Base-by-base conservation (phyloP, 2,797 vertebrate species). In the Enoplosus armatus region DNA sequence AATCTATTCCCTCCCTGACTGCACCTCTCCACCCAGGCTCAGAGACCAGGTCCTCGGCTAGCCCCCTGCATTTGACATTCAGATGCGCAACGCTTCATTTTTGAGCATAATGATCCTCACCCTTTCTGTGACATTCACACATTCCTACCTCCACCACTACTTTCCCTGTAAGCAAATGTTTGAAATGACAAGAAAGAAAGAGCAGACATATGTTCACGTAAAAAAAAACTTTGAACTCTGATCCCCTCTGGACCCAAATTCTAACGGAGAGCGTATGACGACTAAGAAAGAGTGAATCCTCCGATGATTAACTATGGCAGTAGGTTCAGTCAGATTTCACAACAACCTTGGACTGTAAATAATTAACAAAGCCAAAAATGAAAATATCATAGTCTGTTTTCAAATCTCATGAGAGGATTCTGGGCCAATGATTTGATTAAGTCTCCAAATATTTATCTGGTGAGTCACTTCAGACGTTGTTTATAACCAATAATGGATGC, bases 21-120 rank as follows among this genome's bases (percentile, higher is more conserved):
- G 82, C 85, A 87, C 86, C 87, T 77, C 84, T 86, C 90, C 85
- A 89, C 81, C 78, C 82, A 50, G 72, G 82, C 89, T 85, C 81
- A 78, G 80, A 86, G 79, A 90, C 70, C 85, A 67, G 77, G 86
- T 87, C 89, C 84, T 89, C 61, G 14, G 55, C 79, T 78, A 71
- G 71, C 48, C 73, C 72, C 83, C 66, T 3, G 63, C 63, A 86
- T 93, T 88, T 93, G 91, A 90, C 91, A 93, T 93, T 93, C 90
- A 90, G 87, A 93, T 90, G 77, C 39, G 77, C 39, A 4, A 77
- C 35, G 24, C 66, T 83, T 86, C 73, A 72, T 85, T 90, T 90
- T 76, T 64, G 60, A 85, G 73, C 71, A 91, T 90, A 93, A 92
- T 89, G 87, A 91, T 84, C 83, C 78, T 79, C 80, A 80, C 79